These are phyloP conservation scores for Chelonia mydas DNA, from an alignment of 2,797 vertebrate species.

Conservation along the genomic window DNA sequence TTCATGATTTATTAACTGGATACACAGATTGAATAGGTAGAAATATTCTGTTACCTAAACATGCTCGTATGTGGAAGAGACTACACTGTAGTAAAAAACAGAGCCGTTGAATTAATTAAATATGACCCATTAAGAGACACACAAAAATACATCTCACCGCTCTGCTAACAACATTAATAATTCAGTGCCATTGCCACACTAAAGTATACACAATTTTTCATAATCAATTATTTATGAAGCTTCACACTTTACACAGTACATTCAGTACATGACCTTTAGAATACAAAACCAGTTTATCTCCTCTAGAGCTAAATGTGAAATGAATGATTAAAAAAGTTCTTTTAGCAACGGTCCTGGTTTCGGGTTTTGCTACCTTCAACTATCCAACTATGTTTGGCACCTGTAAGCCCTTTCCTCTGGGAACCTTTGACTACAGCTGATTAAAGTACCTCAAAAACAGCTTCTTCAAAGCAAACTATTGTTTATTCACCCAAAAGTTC, in stretches of 20 bases:
- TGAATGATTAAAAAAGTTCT: neutral
- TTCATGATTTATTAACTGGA: slow-evolving; percentile 53
- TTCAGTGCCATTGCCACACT: slow-evolving; percentile 17
- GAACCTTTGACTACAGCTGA: neutral
- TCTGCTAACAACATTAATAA: slow-evolving; percentile 33
- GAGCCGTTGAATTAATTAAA: slow-evolving; percentile 47
- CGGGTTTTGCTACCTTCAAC: neutral
- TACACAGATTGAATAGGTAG: slow-evolving; percentile 49
- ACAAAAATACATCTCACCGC: slow-evolving; percentile 13
- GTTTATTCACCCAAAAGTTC: neutral
- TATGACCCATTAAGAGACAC: slow-evolving; percentile 16
- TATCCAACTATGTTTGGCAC: neutral
- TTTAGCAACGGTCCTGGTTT: neutral
- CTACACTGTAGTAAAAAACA: slow-evolving; percentile 38
- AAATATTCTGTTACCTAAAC: slow-evolving; percentile 55
- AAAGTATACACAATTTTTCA: neutral
- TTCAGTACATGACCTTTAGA: neutral
- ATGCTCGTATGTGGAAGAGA: slow-evolving; percentile 27
- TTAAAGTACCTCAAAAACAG: neutral
- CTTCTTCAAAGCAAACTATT: neutral
- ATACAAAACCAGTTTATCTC: neutral
- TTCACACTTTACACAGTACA: neutral
- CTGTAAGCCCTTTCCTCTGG: neutral
- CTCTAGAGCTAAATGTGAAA: slow-evolving; percentile 11
- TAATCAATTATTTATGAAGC: slow-evolving; percentile 34